These are phyloP conservation scores for Australoheros scitulus DNA, from an alignment of 2,113 vertebrate species.

Conservation along the genomic window DNA sequence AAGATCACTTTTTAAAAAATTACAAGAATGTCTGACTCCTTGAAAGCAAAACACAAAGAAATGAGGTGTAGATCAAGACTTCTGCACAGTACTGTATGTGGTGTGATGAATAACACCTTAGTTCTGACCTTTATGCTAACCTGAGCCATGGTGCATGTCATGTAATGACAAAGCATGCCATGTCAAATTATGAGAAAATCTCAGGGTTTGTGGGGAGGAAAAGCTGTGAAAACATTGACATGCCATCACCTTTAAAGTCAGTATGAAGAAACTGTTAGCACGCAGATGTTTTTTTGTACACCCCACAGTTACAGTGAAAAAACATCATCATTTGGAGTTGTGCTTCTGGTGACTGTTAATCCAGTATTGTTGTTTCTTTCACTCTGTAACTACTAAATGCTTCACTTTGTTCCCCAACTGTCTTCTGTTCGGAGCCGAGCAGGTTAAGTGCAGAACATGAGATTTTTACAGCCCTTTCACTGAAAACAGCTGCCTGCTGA, in stretches of 20 bases:
- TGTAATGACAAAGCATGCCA: background rate
- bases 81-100: background rate
- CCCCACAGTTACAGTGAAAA: background rate
- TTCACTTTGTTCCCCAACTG: background rate
- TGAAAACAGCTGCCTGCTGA: constrained; percentile 9
- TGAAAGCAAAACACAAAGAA: background rate
- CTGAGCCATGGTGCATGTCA: background rate
- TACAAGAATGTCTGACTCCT: background rate
- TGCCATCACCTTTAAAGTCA: background rate
- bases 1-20: background rate
- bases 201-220: background rate
- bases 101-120: background rate
- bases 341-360: background rate
- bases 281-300: background rate
- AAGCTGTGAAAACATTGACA: background rate
- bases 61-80: background rate
- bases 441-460: constrained; percentile 3
- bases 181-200: background rate
- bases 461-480: constrained; percentile 9
- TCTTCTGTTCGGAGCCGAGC: background rate
- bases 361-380: background rate
- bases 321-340: background rate
- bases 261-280: background rate
- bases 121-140: background rate
- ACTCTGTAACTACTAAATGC: background rate